Percentiles rank a stretch among this genome's conserved stretches.
Conservation (phyloP, 1,140 invertebrate species). For the Formica exsecta region DNA sequence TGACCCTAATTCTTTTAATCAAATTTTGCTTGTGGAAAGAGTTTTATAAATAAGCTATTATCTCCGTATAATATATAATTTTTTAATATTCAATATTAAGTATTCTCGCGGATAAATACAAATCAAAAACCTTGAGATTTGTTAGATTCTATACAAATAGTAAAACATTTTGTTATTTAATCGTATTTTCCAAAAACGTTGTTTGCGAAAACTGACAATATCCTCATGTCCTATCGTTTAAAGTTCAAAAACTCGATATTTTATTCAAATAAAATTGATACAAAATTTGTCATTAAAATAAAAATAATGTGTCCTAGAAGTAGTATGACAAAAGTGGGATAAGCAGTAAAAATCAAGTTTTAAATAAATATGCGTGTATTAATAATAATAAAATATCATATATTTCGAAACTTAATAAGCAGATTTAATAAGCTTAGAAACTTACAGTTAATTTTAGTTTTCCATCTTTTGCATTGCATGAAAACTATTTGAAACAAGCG, state of each 20-base stretch:
- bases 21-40: background rate
- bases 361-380: background rate
- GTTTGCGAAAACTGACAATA: background rate
- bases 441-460: background rate
- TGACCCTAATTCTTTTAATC: background rate
- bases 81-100: background rate
- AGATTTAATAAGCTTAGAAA: background rate
- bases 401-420: constrained; percentile 6
- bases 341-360: constrained; percentile 3
- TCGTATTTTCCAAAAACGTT: background rate
- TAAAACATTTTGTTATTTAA: background rate
- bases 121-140: background rate
- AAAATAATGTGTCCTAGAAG: background rate
- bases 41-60: background rate
- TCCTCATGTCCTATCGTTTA: background rate
- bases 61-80: background rate
- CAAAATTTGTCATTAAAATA: background rate
- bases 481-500: background rate
- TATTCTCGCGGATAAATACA: background rate
- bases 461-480: background rate
- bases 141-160: background rate
- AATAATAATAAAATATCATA: background rate
- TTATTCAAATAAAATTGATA: background rate
- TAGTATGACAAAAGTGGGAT: background rate
- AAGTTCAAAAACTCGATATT: background rate